Evolutionary conservation across 2,797 vertebrate genomes (phyloP).

Genomic region (Gobio occitaniae): DNA sequence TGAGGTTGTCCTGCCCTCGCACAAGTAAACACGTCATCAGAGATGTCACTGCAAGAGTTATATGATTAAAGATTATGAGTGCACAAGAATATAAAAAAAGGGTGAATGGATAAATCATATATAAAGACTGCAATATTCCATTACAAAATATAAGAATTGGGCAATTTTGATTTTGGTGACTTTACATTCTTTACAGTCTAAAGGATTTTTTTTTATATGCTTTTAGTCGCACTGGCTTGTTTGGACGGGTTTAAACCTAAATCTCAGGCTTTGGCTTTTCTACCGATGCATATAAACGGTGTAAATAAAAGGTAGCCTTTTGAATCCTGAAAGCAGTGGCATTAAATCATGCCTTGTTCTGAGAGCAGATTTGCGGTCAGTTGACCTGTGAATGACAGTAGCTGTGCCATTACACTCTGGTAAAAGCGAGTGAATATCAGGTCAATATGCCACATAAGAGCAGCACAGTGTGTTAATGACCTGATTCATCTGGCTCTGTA

Average conservation of each 20-base stretch:
- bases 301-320: neutral
- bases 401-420: constrained; percentile 30
- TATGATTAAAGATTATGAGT: too few relatives aligned
- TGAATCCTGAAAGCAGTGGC: neutral
- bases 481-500: constrained; percentile 60
- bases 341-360: constrained; percentile 44
- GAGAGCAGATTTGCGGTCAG: constrained; percentile 34
- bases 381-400: constrained; percentile 38
- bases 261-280: neutral
- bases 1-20: too few relatives aligned
- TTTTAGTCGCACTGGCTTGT: neutral
- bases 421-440: constrained; percentile 39
- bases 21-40: too few relatives aligned
- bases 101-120: neutral
- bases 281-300: neutral
- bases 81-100: neutral
- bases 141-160: neutral
- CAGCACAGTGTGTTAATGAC: constrained; percentile 58
- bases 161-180: too few relatives aligned
- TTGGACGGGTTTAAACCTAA: neutral
- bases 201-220: neutral
- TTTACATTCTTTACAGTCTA: neutral
- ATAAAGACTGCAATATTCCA: neutral
- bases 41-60: too few relatives aligned
- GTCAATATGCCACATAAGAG: constrained; percentile 55